These are phyloP conservation scores for Prunella fulvescens DNA, from an alignment of 2,113 vertebrate species.

Conservation along the genomic window DNA sequence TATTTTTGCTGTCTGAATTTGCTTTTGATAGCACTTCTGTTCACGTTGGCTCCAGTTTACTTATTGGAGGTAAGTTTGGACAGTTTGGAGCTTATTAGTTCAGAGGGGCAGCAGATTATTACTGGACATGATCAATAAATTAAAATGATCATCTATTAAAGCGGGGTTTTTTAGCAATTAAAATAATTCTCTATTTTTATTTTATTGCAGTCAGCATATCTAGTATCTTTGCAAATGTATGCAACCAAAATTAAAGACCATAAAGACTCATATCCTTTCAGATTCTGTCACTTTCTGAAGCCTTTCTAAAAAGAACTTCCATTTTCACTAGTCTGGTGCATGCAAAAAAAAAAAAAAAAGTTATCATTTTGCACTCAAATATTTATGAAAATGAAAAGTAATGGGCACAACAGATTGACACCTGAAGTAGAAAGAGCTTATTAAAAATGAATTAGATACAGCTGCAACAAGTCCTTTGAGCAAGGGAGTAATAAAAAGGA, in stretches of 20 bases:
- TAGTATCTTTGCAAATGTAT: not conserved
- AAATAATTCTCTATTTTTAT: not conserved
- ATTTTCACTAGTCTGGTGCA: not conserved
- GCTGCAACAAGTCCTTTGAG: slow-evolving; percentile 21
- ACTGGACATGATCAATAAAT: not conserved
- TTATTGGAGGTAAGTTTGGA: not conserved
- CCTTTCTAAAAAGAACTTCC: not conserved
- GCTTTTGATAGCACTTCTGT: not conserved
- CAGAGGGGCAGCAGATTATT: not conserved
- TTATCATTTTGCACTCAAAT: not conserved
- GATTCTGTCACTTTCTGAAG: not conserved
- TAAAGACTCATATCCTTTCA: not conserved
- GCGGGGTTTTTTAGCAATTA: not conserved
- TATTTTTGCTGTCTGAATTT: not conserved
- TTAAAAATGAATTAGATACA: slow-evolving; percentile 61
- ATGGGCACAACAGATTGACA: slow-evolving; percentile 24
- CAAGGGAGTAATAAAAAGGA: slow-evolving; percentile 38
- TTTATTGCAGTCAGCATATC: not conserved
- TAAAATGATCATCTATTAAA: not conserved
- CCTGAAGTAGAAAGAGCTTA: slow-evolving; percentile 41
- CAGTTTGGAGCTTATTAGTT: not conserved
- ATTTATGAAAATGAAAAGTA: slow-evolving; percentile 46
- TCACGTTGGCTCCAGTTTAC: not conserved
- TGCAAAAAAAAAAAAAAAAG: not conserved
- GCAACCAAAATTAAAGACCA: not conserved